Evolutionary conservation across 2,797 vertebrate genomes (phyloP).

Genomic region (Spondyliosoma cantharus): DNA sequence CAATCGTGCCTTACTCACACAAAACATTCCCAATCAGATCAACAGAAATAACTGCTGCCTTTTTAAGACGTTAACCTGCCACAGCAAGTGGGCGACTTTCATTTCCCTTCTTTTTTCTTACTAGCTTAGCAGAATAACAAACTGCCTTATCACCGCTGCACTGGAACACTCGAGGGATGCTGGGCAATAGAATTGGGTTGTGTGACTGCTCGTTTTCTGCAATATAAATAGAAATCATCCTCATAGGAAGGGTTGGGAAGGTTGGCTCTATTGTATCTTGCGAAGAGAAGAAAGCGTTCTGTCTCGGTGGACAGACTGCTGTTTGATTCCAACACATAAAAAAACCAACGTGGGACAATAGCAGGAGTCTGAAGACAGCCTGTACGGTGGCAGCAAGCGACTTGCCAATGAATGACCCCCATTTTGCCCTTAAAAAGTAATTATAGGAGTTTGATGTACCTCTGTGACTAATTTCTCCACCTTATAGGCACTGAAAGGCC

Average conservation of each 20-base stretch:
- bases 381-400: conserved; percentile 22
- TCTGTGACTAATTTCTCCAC: conserved; percentile 54
- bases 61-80: not conserved
- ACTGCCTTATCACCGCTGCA: conserved; percentile 44
- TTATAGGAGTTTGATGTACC: conserved; percentile 56
- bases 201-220: conserved; percentile 47
- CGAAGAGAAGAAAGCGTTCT: conserved; percentile 21
- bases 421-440: conserved; percentile 62
- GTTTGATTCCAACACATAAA: conserved; percentile 47
- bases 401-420: conserved; percentile 37
- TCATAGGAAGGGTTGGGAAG: conserved; percentile 11
- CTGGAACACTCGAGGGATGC: conserved; percentile 34
- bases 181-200: conserved; percentile 28
- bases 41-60: conserved; percentile 1
- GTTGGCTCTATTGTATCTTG: conserved; percentile 50
- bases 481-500: conserved; percentile 25
- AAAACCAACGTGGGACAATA: conserved; percentile 32
- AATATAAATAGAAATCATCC: conserved; percentile 56
- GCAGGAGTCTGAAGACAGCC: conserved; percentile 34
- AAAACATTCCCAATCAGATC: not conserved
- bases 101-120: not conserved
- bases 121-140: conserved; percentile 29
- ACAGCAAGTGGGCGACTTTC: not conserved
- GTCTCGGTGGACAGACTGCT: conserved; percentile 29
- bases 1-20: not conserved